These are phyloP conservation scores for Platysteira castanea DNA, from an alignment of 2,113 vertebrate genomes.

Conservation along the genomic window DNA sequence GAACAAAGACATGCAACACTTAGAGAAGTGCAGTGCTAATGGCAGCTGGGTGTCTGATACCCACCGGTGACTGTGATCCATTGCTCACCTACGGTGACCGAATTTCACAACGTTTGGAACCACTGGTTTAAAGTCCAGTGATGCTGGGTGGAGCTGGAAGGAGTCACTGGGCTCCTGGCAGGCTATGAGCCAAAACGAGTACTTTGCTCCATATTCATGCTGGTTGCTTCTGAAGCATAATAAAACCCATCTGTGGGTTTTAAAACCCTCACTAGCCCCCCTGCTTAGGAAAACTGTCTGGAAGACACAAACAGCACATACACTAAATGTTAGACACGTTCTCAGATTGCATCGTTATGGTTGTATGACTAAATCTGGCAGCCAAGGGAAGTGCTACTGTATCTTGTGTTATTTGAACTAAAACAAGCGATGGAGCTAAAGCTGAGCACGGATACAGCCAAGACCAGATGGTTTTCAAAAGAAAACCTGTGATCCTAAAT, in stretches of 20 bases:
- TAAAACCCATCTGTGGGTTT: neutral
- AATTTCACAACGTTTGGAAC: neutral
- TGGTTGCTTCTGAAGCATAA: neutral
- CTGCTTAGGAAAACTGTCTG: neutral
- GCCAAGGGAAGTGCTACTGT: neutral
- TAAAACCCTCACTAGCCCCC: neutral
- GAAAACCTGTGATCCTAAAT: neutral
- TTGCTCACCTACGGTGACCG: neutral
- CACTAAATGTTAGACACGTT: neutral
- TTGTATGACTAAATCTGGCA: neutral
- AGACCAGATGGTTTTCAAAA: neutral
- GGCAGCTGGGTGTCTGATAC: neutral
- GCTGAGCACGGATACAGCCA: neutral
- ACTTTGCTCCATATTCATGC: neutral
- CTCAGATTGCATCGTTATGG: accelerated
- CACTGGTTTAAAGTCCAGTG: neutral
- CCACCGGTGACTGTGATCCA: neutral
- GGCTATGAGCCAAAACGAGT: neutral
- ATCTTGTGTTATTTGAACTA: neutral
- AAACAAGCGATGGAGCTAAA: neutral
- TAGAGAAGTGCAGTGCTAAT: neutral
- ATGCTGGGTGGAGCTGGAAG: neutral
- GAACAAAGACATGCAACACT: neutral
- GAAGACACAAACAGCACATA: neutral
- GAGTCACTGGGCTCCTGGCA: neutral